Base-by-base conservation (phyloP, 92 coral and sea anemone species). In the Epizoanthus illoricatus region DNA sequence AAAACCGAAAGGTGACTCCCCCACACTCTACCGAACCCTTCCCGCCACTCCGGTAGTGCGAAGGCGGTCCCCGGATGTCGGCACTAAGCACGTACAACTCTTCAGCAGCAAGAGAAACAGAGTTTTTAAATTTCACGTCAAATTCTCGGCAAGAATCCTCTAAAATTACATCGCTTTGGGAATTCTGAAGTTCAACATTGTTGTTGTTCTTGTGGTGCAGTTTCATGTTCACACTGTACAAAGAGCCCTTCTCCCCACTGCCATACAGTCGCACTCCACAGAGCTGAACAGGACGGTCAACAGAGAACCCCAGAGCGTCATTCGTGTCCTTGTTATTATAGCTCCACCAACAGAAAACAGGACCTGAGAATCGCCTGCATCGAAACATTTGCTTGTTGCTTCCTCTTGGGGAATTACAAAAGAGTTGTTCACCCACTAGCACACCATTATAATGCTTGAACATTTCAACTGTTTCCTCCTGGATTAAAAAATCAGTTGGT, bases 331-430 rank as follows among this genome's bases (percentile, higher is more conserved):
- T 62, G 12, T 20, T 62, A 33, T 62, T 62, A 33, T 62, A 62
- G 10, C 7, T 62, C 67, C 67, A 62, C 67, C 67, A 62, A 20
- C 67, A 62, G 36, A 62, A 62, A 62, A 62, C 24, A 5, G 67
- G 23, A n/a, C 67, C 67, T n/a, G 23, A 62, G 67, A 62, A 62
- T n/a, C 67, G 67, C 23, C 67, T 62, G 23, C 67, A 62, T 62
- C 67, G 19, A 23, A 62, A 62, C 19, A 20, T 62, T 20, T 62
- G 7, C 23, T 62, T 62, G 9, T 18, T 62, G 67, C 36, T 62
- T 3, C 67, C 23, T 20, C 10, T 62, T 62, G 67, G 67, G 23
- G 24, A n/a, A 12, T 62, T 62, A 11, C 39, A 23, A n/a, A 62
- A 62, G 23, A 23, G 24, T n/a, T 7, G 7, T 62, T 16, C 36